Evolutionary conservation across 2,888 invertebrate species (phyloP), one percentile per base, ranked within the genome.

Genomic region (Drosophila ustulata): DNA sequence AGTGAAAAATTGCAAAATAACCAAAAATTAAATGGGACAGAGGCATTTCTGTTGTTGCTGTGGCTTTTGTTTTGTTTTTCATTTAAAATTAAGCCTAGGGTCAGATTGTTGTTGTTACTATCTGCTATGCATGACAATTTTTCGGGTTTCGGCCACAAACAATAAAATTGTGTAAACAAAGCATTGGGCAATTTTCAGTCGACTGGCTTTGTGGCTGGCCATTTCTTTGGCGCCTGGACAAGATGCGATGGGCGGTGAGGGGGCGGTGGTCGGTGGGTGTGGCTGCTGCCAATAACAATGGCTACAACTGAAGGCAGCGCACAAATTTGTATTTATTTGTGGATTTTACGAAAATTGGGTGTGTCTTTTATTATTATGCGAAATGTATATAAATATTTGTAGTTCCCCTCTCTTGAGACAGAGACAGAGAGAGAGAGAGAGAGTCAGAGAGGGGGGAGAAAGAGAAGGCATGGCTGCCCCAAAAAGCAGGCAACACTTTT

Each of bases 1-100:
- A 90, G 90, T 91, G 90, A 89, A 91, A 91, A 90, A 91, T 90
- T 90, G 90, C 91, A 75, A 90, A 90, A 91, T 91, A 90, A 91
- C 91, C 90, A 91, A 90, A 90, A 91, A 89, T 89, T 90, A 90
- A 90, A 91, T 90, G 84, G 74, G 71, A 74, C 37, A 45, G 41
- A 18, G 18, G 18, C 18, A 18, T 18, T 18, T 58, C 39, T 63
- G 3, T 13, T 37, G 34, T 51, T 58, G 47, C 51, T 67, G 55
- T 66, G 52, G 55, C 46, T 66, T 58, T 56, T 59, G 43, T 52
- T 62, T 52, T 61, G 45, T 55, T 62, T 58, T 18, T 55, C 62
- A 59, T 70, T 82, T 69, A 61, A 82, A 82, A 82, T 82, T 80
- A 71, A 73, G 73, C 64, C 64, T 52, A 59, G 69, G 76, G 70